phyloP scores from a whole-genome alignment of 2,113 vertebrate species.

The Ivindomyrus marchei region DNA sequence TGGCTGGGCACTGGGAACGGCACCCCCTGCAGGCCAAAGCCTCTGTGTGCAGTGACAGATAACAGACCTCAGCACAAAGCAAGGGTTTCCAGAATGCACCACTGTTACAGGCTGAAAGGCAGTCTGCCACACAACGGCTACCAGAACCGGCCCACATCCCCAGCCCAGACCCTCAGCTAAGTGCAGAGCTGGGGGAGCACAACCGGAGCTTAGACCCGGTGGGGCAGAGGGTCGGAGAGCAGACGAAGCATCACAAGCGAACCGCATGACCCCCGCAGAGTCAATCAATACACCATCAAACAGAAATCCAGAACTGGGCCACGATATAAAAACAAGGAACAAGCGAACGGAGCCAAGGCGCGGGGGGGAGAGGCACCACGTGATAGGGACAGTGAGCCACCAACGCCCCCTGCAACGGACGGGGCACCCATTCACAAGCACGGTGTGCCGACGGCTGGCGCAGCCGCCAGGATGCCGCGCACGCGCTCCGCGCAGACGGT shows the following conservation, averaged over 20 bases:
- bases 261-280: background rate
- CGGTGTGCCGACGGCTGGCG: background rate
- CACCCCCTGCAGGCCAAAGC: background rate
- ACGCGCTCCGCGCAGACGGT: slow-evolving; percentile 21
- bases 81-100: background rate
- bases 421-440: background rate
- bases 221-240: background rate
- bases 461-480: background rate
- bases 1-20: background rate
- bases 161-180: background rate
- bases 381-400: background rate
- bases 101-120: background rate
- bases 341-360: background rate
- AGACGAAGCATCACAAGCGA: background rate
- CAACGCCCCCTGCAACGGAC: background rate
- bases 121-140: background rate
- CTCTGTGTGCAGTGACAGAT: background rate
- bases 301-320: background rate
- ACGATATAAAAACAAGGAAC: background rate
- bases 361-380: background rate
- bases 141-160: background rate
- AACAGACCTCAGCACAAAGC: background rate
- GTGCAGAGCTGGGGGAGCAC: background rate
- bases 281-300: background rate
- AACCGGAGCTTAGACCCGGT: background rate